Evolutionary conservation across 2,888 invertebrate genomes (phyloP), one percentile per base, ranked within the genome.

Genomic region (Synanthedon tipuliformis): DNA sequence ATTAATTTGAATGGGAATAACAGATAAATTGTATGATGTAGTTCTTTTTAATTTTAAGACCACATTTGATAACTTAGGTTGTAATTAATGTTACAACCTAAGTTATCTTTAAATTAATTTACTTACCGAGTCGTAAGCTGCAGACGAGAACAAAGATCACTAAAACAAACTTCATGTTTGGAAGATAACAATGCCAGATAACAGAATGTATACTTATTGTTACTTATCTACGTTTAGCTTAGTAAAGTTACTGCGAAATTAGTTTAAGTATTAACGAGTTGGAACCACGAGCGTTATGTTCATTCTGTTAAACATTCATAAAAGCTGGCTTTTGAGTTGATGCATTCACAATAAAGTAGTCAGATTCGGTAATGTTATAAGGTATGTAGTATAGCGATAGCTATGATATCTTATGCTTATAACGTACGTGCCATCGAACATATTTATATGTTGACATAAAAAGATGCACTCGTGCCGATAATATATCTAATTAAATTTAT

Each of bases 311-410:
- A 15, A 45, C 51, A 52, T 41, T 52, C 54, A 54, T 52, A 54
- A 50, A 45, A 52, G 50, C 54, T 23, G 56, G 41, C 52, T 54
- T 56, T 56, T 54, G 54, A 56, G 52, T 51, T 55, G 54, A 50
- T 52, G 69, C 68, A 69, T 64, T 66, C 61, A 66, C 61, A 59
- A 58, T 61, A 45, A 45, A 34, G 45, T 8, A 45, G 45, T 4
- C 45, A 7, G 10, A 45, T 45, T 45, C 45, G 13, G 45, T n/a
- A n/a, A 45, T 13, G 45, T 45, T 13, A 45, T 45, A 45, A 45
- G 15, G 45, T 45, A 13, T 45, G 45, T 13, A 12, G 13, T 45
- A n/a, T 2, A 45, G 45, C 15, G 15, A n/a, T 8, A 45, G 45
- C 45, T n/a, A 45, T n/a, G 11, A 45, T 45, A 45, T 45, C 4